A percentile compares a stretch with the other conserved stretches of the same genome.
Conservation (phyloP, 2,113 vertebrate species). For the Aix galericulata region DNA sequence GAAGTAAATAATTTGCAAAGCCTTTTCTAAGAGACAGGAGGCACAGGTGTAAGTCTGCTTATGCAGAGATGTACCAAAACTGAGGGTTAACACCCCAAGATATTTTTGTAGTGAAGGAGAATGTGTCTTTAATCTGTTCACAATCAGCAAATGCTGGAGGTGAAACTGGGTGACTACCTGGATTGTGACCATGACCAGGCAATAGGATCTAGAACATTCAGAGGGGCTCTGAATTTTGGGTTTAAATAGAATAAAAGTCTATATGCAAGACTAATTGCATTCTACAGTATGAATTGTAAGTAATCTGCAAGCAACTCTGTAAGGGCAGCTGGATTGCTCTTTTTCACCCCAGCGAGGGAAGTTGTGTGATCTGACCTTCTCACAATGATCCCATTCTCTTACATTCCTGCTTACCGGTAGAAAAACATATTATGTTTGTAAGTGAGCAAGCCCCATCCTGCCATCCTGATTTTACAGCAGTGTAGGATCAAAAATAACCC, state of each 20-base stretch:
- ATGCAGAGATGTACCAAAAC: background rate
- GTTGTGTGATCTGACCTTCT: background rate
- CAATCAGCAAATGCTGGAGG: background rate
- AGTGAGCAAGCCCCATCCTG: background rate
- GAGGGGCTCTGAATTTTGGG: background rate
- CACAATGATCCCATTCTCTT: background rate
- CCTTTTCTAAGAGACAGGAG: background rate
- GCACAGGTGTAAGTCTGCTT: background rate
- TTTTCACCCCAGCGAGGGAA: background rate
- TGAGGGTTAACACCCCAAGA: background rate
- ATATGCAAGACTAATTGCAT: background rate
- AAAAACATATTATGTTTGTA: slow-evolving; percentile 6
- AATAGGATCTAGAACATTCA: background rate
- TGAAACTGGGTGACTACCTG: background rate
- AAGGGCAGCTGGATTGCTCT: background rate
- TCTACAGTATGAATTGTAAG: background rate
- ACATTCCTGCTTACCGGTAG: background rate
- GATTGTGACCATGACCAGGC: background rate
- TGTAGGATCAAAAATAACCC: background rate
- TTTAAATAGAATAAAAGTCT: background rate
- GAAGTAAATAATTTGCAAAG: background rate
- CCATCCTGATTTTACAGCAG: background rate
- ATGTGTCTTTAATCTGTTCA: background rate
- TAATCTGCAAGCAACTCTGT: background rate
- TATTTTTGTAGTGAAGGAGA: background rate